Evolutionary conservation across 2,113 vertebrate species (phyloP).

Genomic region (Parus major): DNA sequence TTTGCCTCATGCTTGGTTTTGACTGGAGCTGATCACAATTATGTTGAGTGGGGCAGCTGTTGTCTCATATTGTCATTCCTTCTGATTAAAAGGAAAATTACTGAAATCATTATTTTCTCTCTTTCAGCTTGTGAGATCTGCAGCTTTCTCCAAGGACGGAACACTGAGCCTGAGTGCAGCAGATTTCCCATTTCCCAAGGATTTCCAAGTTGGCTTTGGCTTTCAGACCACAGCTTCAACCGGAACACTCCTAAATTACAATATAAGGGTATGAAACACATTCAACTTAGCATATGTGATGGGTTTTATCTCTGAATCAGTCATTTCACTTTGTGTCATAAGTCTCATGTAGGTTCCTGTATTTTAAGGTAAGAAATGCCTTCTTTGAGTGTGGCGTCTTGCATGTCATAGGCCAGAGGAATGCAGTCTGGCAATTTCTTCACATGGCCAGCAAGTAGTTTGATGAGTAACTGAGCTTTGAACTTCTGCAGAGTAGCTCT

Average conservation of each 20-base stretch:
- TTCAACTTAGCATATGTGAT: not conserved
- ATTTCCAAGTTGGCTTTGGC: slow-evolving; percentile 79
- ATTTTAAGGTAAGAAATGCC: not conserved
- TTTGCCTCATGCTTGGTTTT: not conserved
- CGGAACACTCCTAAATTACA: slow-evolving; percentile 69
- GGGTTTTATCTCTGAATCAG: not conserved
- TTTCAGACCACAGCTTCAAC: slow-evolving; percentile 69
- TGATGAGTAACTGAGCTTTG: not conserved
- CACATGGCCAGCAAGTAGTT: not conserved
- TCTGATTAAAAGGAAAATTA: not conserved
- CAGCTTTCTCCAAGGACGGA: slow-evolving; percentile 72
- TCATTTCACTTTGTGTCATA: not conserved
- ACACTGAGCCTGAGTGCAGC: slow-evolving; percentile 58
- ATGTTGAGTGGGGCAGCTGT: not conserved
- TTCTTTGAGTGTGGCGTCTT: not conserved
- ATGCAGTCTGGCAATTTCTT: not conserved
- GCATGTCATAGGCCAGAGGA: not conserved
- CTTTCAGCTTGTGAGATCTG: slow-evolving; percentile 75
- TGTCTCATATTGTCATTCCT: not conserved
- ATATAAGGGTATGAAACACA: slow-evolving; percentile 58
- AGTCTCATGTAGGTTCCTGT: not conserved
- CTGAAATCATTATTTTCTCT: not conserved
- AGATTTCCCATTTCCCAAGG: not conserved
- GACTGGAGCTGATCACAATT: not conserved
- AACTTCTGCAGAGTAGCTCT: not conserved